These are phyloP conservation scores for Stenolophus ochropezus DNA, from an alignment of 2,888 invertebrate genomes.

Conservation along the genomic window DNA sequence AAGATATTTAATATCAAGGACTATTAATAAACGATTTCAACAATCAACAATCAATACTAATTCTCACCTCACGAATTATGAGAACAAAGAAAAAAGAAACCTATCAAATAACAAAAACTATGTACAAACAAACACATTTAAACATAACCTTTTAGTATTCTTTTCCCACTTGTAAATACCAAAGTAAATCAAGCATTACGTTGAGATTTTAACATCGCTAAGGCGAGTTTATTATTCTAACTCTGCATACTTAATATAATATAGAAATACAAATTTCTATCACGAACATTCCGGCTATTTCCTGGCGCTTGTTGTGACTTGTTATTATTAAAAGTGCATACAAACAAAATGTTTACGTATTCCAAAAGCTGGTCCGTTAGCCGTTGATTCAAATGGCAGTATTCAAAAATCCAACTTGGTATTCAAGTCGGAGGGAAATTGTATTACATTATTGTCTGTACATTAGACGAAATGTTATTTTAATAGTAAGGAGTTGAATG, in stretches of 20 bases:
- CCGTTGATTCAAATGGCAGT: background rate
- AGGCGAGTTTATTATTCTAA: background rate
- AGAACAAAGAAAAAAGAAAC: background rate
- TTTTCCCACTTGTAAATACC: background rate
- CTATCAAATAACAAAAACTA: background rate
- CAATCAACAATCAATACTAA: background rate
- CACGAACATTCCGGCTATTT: conserved; percentile 1
- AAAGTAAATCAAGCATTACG: background rate
- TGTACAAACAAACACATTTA: background rate
- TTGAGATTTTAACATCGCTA: background rate
- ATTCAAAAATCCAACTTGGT: background rate
- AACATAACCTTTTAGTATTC: background rate
- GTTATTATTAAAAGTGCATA: conserved; percentile 32
- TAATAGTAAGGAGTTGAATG: background rate
- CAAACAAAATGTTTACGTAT: conserved; percentile 40
- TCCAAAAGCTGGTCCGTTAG: background rate
- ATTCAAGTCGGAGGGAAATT: background rate
- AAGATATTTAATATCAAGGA: background rate
- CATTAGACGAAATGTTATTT: conserved; percentile 9
- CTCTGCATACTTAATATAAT: background rate
- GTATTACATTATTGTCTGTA: background rate
- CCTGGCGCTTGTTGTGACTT: conserved; percentile 10
- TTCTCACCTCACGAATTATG: background rate
- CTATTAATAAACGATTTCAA: background rate
- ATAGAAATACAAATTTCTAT: conserved; percentile 14